Base-by-base conservation (phyloP, 2,888 invertebrate species). In the Conistra vaccinii region DNA sequence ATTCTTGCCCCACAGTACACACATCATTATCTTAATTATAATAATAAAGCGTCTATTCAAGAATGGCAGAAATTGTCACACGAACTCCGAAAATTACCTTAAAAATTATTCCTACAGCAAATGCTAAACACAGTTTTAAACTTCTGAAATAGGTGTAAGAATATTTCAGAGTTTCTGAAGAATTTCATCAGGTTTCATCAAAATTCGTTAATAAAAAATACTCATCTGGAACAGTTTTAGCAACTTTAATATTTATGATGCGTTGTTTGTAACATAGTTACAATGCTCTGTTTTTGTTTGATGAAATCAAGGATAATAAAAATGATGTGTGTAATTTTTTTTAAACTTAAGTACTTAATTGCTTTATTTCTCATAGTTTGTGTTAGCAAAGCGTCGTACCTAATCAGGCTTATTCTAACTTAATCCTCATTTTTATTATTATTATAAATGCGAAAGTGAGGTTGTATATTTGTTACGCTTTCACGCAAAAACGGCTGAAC, bases 221-320 rank as follows among this genome's bases (percentile, higher is more conserved):
- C 84, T 73, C 66, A 68, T 32, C 57, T 32, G 76, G 66, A 82
- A 82, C 84, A 72, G 12, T 84, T 72, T 80, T 57, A 67, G 76
- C 76, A 82, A 84, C 76, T 60, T 63, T 76, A 61, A 61, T 67
- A 80, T 84, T 81, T 81, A 83, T 67, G 73, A 76, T 58, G 35
- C 63, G n/a, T 42, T 62, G 53, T 70, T 17, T 67, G 70, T 84
- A 70, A 80, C 69, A 68, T 23, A 60, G 35, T 68, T 69, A 42
- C 57, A 53, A 3, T 67, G 39, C 57, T 63, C 66, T 60, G 55
- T 65, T 51, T 72, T 42, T 68, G 57, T 42, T 62, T 84, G 69
- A 60, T 76, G 72, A 69, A 80, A 65, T 32, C 32, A 63, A 75
- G 84, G 80, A 84, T 80, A 58, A 76, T 76, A 69, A 76, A 80